Percentiles rank a stretch among this genome's conserved stretches.
phyloP scores from a whole-genome alignment of 2,888 invertebrate genomes.

The Malachius bipustulatus region DNA sequence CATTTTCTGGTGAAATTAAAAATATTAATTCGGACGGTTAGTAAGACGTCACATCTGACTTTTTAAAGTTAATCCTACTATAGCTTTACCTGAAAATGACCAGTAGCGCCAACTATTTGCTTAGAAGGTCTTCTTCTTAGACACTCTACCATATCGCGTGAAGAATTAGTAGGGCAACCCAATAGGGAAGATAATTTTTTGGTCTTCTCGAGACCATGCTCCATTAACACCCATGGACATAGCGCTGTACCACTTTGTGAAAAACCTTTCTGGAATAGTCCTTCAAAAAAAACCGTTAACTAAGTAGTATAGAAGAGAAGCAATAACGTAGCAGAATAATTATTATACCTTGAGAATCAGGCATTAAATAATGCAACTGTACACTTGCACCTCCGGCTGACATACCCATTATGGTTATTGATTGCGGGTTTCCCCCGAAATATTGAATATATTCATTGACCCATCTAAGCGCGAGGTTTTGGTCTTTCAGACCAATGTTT shows the following conservation, averaged over 20 bases:
- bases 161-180: constrained; percentile 48
- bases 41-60: too few species aligned
- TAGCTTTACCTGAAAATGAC: constrained; percentile 49
- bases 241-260: constrained; percentile 61
- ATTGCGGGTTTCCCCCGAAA: constrained; percentile 57
- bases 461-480: constrained; percentile 45
- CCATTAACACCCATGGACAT: constrained; percentile 44
- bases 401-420: constrained; percentile 51
- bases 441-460: constrained; percentile 49
- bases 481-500: constrained; percentile 5
- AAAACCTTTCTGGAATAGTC: constrained; percentile 49
- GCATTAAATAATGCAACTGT: constrained; percentile 45
- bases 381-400: constrained; percentile 62
- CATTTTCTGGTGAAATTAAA: too few species aligned
- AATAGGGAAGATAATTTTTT: constrained; percentile 46
- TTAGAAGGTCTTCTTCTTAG: constrained; percentile 48
- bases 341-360: not conserved
- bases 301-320: not conserved
- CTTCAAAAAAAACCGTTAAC: too few species aligned
- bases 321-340: not conserved
- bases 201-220: constrained; percentile 48
- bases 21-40: too few species aligned
- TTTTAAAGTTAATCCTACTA: too few species aligned
- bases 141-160: constrained; percentile 49
- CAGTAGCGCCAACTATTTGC: constrained; percentile 45